A percentile compares a stretch with the other conserved stretches of the same genome.
Conservation (phyloP, 1,140 invertebrate species). For the Drosophila repletoides region DNA sequence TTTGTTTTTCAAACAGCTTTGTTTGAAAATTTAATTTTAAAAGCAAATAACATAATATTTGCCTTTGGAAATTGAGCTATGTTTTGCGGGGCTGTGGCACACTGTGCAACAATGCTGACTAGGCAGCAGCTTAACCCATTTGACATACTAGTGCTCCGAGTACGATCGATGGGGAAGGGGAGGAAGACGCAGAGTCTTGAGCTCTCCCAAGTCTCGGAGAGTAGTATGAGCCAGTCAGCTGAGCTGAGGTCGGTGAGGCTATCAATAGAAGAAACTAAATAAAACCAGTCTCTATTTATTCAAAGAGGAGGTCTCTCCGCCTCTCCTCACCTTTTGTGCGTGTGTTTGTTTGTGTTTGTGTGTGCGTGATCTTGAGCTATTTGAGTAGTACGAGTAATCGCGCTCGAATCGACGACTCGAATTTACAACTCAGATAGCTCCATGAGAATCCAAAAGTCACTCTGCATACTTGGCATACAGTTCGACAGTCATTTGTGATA, state of each 20-base stretch:
- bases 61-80: too few relatives aligned
- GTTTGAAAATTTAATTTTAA: too few relatives aligned
- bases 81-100: neutral
- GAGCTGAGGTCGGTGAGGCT: neutral
- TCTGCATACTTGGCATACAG: too few relatives aligned
- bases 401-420: too few relatives aligned
- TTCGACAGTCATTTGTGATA: neutral
- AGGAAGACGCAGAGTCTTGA: neutral
- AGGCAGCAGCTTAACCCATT: slow-evolving; percentile 41
- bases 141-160: slow-evolving; percentile 37
- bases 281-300: slow-evolving; percentile 24
- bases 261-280: neutral
- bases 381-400: too few relatives aligned
- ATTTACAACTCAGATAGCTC: too few relatives aligned
- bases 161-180: slow-evolving; percentile 28
- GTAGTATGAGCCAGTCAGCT: neutral
- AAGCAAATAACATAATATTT: too few relatives aligned
- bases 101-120: slow-evolving; percentile 34
- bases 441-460: too few relatives aligned
- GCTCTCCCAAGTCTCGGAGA: neutral
- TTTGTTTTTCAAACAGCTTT: neutral
- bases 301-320: neutral
- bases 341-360: neutral
- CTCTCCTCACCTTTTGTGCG: neutral
- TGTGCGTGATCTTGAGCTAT: neutral